These are phyloP conservation scores for Zophobas morio DNA, from an alignment of 1,140 invertebrate genomes.

Conservation along the genomic window DNA sequence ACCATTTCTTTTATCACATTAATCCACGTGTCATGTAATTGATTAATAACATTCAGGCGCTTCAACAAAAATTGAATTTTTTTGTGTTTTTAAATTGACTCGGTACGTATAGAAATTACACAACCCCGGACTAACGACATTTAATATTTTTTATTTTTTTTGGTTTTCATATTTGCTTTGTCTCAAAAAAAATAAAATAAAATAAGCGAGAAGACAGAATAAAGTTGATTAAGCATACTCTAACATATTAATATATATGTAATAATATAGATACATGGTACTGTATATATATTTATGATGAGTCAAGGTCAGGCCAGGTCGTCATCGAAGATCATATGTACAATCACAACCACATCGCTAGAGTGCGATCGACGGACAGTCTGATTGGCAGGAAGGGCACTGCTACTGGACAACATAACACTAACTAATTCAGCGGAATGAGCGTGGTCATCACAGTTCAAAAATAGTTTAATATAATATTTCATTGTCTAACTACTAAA, in stretches of 20 bases:
- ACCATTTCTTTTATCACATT: slow-evolving; percentile 59
- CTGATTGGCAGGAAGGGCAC: slow-evolving; percentile 60
- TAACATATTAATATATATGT: slow-evolving; percentile 61
- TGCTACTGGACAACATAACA: slow-evolving; percentile 51
- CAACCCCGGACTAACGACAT: slow-evolving; percentile 62
- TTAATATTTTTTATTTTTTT: slow-evolving; percentile 60
- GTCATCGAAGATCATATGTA: slow-evolving; percentile 65
- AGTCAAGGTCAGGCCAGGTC: slow-evolving; percentile 64
- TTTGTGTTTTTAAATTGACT: slow-evolving; percentile 50
- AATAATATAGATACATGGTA: slow-evolving; percentile 63
- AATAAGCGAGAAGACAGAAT: slow-evolving; percentile 61
- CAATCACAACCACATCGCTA: slow-evolving; percentile 62
- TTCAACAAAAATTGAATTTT: slow-evolving; percentile 44
- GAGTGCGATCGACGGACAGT: slow-evolving; percentile 58
- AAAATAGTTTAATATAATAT: slow-evolving; percentile 36
- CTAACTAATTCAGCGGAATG: slow-evolving; percentile 56
- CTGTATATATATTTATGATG: slow-evolving; percentile 62
- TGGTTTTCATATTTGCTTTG: slow-evolving; percentile 60
- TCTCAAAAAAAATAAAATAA: slow-evolving; percentile 54
- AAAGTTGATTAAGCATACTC: slow-evolving; percentile 60
- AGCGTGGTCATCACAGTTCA: slow-evolving; percentile 61
- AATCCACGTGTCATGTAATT: slow-evolving; percentile 60
- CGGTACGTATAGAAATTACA: slow-evolving; percentile 59
- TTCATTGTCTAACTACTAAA: slow-evolving; percentile 12
- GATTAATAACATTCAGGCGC: slow-evolving; percentile 46